Percentiles rank a stretch among this genome's conserved stretches.
Evolutionary conservation across 2,797 vertebrate species (phyloP).

Genomic region (Falco rusticolus): DNA sequence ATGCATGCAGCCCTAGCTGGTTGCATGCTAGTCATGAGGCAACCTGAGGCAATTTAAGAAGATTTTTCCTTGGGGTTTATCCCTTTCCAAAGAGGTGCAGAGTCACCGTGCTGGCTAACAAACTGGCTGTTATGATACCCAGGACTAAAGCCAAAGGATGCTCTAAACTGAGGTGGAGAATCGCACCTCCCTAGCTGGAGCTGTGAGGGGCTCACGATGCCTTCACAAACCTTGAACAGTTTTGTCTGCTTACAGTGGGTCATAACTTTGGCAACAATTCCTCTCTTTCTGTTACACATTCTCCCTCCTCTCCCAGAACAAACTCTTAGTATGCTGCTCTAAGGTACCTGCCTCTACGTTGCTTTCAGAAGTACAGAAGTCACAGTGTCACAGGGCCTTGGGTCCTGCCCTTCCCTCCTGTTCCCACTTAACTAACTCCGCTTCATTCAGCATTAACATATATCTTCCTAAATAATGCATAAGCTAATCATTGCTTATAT

Average conservation of each 20-base stretch:
- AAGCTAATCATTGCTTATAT: constrained; percentile 57
- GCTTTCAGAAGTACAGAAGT: background rate
- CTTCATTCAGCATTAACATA: constrained; percentile 51
- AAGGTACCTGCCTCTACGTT: background rate
- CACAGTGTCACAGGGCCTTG: accelerated
- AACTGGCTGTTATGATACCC: background rate
- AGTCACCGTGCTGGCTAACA: background rate
- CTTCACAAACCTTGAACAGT: background rate
- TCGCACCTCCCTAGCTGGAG: background rate
- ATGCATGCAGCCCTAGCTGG: background rate
- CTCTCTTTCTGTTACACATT: background rate
- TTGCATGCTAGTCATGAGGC: background rate
- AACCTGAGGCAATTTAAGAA: background rate
- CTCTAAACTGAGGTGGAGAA: background rate
- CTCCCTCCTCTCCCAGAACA: background rate
- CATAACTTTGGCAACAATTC: background rate
- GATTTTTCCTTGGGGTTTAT: background rate
- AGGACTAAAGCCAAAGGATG: background rate
- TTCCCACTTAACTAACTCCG: background rate
- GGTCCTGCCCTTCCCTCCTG: background rate
- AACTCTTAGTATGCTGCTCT: background rate
- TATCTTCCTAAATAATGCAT: constrained; percentile 65
- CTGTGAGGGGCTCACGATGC: background rate
- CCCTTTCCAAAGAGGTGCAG: background rate
- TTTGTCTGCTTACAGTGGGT: background rate